Percentiles rank a stretch among this genome's conserved stretches.
Conservation (phyloP, 2,888 invertebrate genomes). For the Coleophora deauratella region DNA sequence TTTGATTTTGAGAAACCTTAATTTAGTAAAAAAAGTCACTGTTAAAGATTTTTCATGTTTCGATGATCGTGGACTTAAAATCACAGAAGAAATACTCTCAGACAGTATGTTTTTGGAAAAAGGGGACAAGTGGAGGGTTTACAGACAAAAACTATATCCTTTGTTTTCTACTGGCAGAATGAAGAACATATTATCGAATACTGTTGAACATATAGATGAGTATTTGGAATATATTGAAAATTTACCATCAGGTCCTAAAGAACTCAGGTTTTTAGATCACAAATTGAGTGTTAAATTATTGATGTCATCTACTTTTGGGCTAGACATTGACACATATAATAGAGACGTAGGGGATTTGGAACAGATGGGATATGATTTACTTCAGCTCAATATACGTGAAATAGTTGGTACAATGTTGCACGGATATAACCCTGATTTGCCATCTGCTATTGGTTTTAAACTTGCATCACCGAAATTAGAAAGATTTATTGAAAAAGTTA, state of each 20-base stretch:
- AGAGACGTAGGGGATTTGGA: constrained; percentile 1
- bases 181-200: constrained; percentile 25
- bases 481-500: background rate
- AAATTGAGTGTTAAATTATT: no score
- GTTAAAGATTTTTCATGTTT: constrained; percentile 42
- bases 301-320: constrained; percentile 6
- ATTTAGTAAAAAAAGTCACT: constrained; percentile 36
- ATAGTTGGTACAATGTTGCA: no score
- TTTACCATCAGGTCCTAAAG: constrained; percentile 21
- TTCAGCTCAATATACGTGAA: no score
- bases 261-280: constrained; percentile 7
- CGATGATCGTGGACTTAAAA: constrained; percentile 31
- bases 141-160: constrained; percentile 32
- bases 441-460: background rate
- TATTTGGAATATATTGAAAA: constrained; percentile 27
- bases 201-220: constrained; percentile 20
- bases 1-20: constrained; percentile 36
- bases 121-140: constrained; percentile 27
- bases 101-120: constrained; percentile 38
- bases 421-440: no score
- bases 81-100: constrained; percentile 31
- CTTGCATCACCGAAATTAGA: no score
- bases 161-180: constrained; percentile 38
- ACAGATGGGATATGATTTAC: no score
- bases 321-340: constrained; percentile 3